These are phyloP conservation scores for Andrena minutula DNA, from an alignment of 2,888 invertebrate species.

Conservation along the genomic window DNA sequence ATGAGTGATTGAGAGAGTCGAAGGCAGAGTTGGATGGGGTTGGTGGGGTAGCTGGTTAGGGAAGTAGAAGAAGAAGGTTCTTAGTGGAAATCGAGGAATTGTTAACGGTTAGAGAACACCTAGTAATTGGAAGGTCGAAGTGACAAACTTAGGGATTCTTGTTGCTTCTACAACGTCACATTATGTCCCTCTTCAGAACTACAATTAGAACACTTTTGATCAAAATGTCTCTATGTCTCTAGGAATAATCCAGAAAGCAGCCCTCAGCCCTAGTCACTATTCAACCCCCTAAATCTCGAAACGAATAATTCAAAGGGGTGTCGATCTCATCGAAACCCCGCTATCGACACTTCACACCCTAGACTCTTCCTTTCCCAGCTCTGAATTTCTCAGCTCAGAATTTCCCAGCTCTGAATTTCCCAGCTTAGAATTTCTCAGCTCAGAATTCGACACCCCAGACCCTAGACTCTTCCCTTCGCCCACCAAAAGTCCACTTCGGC, in stretches of 20 bases:
- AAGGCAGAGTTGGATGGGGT: neutral
- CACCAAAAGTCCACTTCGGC: neutral
- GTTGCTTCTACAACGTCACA: neutral
- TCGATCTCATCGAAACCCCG: neutral
- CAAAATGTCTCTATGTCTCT: neutral
- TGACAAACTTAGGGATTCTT: neutral
- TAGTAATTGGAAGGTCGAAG: neutral
- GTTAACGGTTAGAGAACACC: neutral
- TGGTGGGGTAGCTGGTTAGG: neutral
- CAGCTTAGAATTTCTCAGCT: too few relatives aligned
- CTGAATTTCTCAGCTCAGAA: too few relatives aligned
- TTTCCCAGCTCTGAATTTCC: too few relatives aligned
- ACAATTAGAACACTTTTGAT: too few relatives aligned
- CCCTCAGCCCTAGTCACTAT: neutral
- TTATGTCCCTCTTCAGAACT: neutral
- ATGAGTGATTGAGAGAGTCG: neutral
- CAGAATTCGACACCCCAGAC: conserved; percentile 14
- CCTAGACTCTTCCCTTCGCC: neutral
- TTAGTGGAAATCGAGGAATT: neutral
- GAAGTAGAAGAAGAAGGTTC: neutral
- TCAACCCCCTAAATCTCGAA: neutral
- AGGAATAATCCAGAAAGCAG: neutral
- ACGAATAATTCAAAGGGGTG: conserved; percentile 23
- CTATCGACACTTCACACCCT: conserved; percentile 12
- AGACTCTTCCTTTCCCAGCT: too few relatives aligned